Base-by-base conservation (phyloP, 1,140 invertebrate species). In the Drosophila nikananu region DNA sequence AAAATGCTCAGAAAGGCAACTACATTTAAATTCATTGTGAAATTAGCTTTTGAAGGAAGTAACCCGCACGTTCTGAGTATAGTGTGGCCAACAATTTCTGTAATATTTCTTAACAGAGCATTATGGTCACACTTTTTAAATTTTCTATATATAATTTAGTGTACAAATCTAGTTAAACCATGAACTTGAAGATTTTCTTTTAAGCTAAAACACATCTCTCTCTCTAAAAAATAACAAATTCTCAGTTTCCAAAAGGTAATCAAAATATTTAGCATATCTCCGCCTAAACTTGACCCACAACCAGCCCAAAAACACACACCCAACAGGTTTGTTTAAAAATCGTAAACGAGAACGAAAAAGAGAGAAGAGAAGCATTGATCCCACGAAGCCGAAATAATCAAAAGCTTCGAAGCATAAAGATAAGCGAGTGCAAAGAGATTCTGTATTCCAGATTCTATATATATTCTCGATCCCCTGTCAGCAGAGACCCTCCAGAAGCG, bases 251-350 rank as follows among this genome's bases (percentile, higher is more conserved):
- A 12, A 35, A 23, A 23, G 8, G 21, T 12, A 30, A 71, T 68
- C 10, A n/a, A 71, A 41, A 54, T 71, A 39, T 55, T 71, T 46
- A 46, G 27, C 67, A 70, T 67, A 67, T 67, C 44, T 21, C 1
- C 0, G 41, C 19, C 19, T 13, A 67, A 67, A 67, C 65, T 64
- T 67, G 59, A 67, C 65, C 65, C 65, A 67, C 58, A 67, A 67
- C 42, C 46, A 63, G 46, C 64, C 64, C 23, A 32, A 37, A 44
- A 44, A 19, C 13, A 49, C 15, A 49, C 23, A 6, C 25, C n/a
- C 32, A 71, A 67, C 67, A 44, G 48, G 67, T 71, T 67, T 49
- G 32, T n/a, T n/a, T n/a, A n/a, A n/a, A 49, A 49, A 49, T 17
- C 46, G 3, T 21, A 15, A 54, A 30, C 25, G 1, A 15, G 21